These are phyloP conservation scores for Saccopteryx bilineata DNA, from an alignment of 2,113 vertebrate genomes.

Conservation along the genomic window DNA sequence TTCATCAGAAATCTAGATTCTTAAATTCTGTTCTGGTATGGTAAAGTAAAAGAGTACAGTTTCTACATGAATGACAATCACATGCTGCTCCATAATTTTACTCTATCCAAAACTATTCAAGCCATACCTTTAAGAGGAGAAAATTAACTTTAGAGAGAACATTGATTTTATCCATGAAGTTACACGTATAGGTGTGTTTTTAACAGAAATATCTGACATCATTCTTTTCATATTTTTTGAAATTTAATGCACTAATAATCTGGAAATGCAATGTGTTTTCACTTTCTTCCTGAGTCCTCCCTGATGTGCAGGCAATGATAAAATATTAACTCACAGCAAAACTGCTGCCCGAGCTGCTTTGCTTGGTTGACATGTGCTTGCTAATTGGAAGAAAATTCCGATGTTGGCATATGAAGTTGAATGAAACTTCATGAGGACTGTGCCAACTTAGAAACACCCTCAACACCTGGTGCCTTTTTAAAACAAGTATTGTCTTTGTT, in stretches of 20 bases:
- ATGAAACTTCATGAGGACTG: not conserved
- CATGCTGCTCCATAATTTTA: not conserved
- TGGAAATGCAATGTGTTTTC: not conserved
- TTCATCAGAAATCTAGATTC: not conserved
- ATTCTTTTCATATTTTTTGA: not conserved
- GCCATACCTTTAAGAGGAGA: not conserved
- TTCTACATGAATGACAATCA: not conserved
- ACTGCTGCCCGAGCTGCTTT: not conserved
- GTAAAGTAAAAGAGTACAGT: not conserved
- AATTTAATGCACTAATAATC: not conserved
- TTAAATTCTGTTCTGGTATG: not conserved
- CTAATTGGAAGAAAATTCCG: slow-evolving; percentile 35
- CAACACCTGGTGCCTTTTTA: slow-evolving; percentile 47
- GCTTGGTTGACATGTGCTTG: not conserved
- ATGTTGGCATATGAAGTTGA: not conserved
- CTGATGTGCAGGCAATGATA: not conserved
- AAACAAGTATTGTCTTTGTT: not conserved
- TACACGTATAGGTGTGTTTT: not conserved
- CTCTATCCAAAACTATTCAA: not conserved
- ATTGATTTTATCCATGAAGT: not conserved
- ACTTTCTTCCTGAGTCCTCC: not conserved
- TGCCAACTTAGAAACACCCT: slow-evolving; percentile 13
- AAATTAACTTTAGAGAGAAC: not conserved
- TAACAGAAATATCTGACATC: not conserved
- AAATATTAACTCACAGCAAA: not conserved